phyloP scores from a whole-genome alignment of 2,113 vertebrate genomes.

The Ceyx cyanopectus region DNA sequence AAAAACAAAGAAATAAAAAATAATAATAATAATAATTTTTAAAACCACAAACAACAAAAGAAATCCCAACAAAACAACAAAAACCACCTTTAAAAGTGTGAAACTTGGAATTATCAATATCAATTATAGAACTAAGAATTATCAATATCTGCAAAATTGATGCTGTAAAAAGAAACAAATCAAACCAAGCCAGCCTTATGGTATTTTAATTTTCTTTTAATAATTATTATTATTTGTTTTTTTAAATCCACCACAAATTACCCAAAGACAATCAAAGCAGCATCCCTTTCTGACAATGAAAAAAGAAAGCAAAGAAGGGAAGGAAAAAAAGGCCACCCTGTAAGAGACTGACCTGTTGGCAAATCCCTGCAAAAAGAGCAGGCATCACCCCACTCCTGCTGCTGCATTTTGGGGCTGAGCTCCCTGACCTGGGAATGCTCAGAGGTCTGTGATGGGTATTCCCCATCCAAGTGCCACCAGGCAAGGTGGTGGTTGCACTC shows the following conservation, averaged over 20 bases:
- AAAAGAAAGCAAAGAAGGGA: background rate
- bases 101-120: background rate
- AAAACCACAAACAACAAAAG: background rate
- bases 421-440: accelerated
- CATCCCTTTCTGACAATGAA: background rate
- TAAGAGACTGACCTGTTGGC: background rate
- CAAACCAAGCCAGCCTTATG: background rate
- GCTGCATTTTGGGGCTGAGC: background rate
- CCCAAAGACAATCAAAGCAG: background rate
- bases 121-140: background rate
- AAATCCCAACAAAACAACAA: background rate
- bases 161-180: background rate
- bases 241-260: constrained; percentile 21
- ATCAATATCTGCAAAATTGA: background rate
- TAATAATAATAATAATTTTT: background rate
- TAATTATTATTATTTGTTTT: background rate
- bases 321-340: background rate
- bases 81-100: background rate
- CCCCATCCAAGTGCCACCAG: background rate
- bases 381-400: background rate
- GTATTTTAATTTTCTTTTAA: background rate
- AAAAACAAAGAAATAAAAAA: background rate
- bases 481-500: background rate
- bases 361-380: background rate
- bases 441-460: background rate